Percentiles rank a stretch among this genome's conserved stretches.
These are phyloP conservation scores for Tetheella fluctuosa DNA, from an alignment of 2,888 invertebrate species.

Conservation along the genomic window DNA sequence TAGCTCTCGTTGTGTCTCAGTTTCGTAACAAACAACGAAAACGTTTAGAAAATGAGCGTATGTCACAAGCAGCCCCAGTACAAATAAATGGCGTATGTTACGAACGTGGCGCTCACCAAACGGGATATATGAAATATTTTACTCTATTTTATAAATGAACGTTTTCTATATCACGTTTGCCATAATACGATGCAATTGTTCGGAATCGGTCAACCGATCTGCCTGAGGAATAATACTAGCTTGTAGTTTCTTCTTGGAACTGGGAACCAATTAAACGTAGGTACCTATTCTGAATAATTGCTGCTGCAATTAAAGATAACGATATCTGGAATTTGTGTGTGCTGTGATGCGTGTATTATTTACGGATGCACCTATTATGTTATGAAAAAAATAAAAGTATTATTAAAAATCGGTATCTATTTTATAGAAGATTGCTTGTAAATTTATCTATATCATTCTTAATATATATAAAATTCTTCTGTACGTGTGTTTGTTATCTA, in stretches of 20 bases:
- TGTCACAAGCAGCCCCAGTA: slow-evolving; percentile 54
- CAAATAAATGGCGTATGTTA: slow-evolving; percentile 56
- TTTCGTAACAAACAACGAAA: slow-evolving; percentile 56
- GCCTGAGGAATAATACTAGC: neutral
- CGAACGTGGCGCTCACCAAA: slow-evolving; percentile 42
- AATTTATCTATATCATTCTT: too few relatives aligned
- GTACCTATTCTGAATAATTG: neutral
- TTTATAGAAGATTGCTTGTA: slow-evolving; percentile 48
- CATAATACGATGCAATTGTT: neutral
- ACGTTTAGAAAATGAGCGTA: slow-evolving; percentile 61
- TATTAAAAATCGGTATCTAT: slow-evolving; percentile 43
- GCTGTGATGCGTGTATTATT: neutral
- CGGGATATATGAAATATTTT: slow-evolving; percentile 11
- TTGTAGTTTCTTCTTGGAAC: neutral
- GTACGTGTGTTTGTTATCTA: too few relatives aligned
- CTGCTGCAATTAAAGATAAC: neutral
- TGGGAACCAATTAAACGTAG: neutral
- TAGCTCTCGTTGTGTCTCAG: slow-evolving; percentile 38
- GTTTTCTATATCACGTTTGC: neutral
- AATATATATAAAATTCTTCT: too few relatives aligned
- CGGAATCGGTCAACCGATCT: neutral
- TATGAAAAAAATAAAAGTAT: slow-evolving; percentile 16
- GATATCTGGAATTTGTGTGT: neutral
- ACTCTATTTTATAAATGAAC: neutral
- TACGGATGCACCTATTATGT: neutral